These are phyloP conservation scores for Amphimallon solstitiale DNA, from an alignment of 2,888 invertebrate species.

Conservation along the genomic window DNA sequence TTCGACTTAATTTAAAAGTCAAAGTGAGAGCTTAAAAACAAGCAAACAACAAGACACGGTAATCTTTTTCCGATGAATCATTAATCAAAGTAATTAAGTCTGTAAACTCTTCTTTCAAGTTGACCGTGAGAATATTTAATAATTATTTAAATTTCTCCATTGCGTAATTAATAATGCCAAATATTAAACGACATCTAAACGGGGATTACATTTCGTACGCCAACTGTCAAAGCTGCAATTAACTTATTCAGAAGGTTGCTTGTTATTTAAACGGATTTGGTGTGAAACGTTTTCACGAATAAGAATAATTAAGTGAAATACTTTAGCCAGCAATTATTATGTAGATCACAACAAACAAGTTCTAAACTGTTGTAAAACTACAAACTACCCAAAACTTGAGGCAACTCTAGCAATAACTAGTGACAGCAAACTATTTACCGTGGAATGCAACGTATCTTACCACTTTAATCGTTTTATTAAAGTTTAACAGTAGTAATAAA, in stretches of 20 bases:
- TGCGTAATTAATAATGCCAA: not conserved
- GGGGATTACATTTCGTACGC: not conserved
- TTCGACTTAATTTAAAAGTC: slow-evolving; percentile 15
- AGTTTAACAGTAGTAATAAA: slow-evolving; percentile 9
- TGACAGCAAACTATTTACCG: slow-evolving; percentile 26
- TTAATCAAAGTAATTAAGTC: slow-evolving; percentile 31
- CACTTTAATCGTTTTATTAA: slow-evolving; percentile 11
- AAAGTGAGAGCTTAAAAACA: slow-evolving; percentile 5
- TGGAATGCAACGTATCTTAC: slow-evolving; percentile 10
- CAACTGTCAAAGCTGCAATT: no score
- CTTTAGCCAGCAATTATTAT: slow-evolving; percentile 22
- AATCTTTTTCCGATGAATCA: slow-evolving; percentile 17
- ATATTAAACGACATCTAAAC: not conserved
- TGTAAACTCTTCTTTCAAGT: not conserved
- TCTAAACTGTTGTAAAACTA: slow-evolving; percentile 20
- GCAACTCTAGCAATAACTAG: slow-evolving; percentile 25
- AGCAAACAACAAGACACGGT: slow-evolving; percentile 15
- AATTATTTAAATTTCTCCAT: not conserved
- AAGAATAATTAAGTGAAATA: slow-evolving; percentile 15
- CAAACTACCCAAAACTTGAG: slow-evolving; percentile 10
- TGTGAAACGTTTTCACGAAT: not conserved
- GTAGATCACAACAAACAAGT: slow-evolving; percentile 5
- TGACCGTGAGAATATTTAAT: not conserved
- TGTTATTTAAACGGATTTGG: not conserved
- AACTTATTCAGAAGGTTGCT: not conserved